phyloP scores from a whole-genome alignment of 2,888 invertebrate genomes.

The Volucella zonaria region DNA sequence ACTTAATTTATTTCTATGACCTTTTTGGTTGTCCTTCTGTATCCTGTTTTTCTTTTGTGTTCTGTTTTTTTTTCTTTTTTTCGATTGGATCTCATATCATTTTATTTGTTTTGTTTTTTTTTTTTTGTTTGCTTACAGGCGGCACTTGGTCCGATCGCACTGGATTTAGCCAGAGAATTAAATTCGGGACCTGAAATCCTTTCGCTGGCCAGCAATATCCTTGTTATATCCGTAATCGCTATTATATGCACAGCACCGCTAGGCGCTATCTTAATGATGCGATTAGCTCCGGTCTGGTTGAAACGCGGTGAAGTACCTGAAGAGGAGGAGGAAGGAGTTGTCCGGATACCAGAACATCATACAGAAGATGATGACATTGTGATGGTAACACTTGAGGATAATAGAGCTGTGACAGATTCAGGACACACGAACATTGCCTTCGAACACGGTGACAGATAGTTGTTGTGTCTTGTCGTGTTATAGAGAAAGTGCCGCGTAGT shows the following conservation, averaged over 20 bases:
- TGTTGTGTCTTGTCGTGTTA: slow-evolving; percentile 47
- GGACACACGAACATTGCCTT: slow-evolving; percentile 61
- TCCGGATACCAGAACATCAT: slow-evolving; percentile 39
- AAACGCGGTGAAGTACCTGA: slow-evolving; percentile 67
- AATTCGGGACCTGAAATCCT: slow-evolving; percentile 78
- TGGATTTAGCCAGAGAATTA: slow-evolving; percentile 84
- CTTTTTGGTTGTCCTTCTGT: slow-evolving; percentile 54
- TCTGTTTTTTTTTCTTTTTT: slow-evolving; percentile 30
- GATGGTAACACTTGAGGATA: slow-evolving; percentile 70
- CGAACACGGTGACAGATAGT: slow-evolving; percentile 54
- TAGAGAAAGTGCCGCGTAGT: slow-evolving; percentile 11
- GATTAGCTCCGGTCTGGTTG: slow-evolving; percentile 81
- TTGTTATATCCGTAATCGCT: slow-evolving; percentile 84
- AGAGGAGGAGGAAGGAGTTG: slow-evolving; percentile 33
- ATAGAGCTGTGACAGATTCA: slow-evolving; percentile 69
- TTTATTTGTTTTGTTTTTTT: slow-evolving; percentile 16
- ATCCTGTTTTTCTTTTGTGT: slow-evolving; percentile 6
- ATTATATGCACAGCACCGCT: slow-evolving; percentile 85
- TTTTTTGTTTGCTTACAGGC: slow-evolving; percentile 83
- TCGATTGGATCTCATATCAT: slow-evolving; percentile 22
- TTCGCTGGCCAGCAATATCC: slow-evolving; percentile 82
- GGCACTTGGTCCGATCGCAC: slow-evolving; percentile 86
- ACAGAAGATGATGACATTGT: slow-evolving; percentile 60
- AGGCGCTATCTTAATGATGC: slow-evolving; percentile 83
- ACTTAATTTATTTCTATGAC: slow-evolving; percentile 68